Conservation (phyloP, 1,140 invertebrate genomes). For the Drosophila neocordata region DNA sequence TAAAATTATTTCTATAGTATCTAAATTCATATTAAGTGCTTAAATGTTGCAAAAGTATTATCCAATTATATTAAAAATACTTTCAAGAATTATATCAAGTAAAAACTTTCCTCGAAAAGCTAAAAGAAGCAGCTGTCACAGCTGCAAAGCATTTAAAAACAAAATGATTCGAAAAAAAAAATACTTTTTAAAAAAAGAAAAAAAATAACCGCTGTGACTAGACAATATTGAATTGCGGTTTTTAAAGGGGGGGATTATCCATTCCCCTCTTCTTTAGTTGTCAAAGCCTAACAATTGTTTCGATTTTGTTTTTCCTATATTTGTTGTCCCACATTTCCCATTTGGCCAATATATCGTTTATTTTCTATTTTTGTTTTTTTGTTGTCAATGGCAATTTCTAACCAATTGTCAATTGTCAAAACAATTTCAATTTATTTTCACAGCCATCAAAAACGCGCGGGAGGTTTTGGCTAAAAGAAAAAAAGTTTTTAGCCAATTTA, state of each 20-base stretch:
- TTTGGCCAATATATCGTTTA: neutral
- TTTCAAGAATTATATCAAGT: neutral
- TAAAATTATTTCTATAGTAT: too few relatives aligned
- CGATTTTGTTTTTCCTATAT: neutral
- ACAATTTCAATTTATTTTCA: constrained; percentile 70
- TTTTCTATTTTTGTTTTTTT: constrained; percentile 1
- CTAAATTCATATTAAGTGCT: too few relatives aligned
- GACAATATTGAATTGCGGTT: constrained; percentile 5
- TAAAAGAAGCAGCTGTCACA: neutral
- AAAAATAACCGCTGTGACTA: neutral
- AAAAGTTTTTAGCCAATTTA: constrained; percentile 60
- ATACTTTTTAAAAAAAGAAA: neutral
- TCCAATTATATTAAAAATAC: neutral
- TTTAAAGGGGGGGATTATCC: neutral
- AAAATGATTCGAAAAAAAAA: neutral
- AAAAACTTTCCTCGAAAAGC: neutral
- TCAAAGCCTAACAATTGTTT: neutral
- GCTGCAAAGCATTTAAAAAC: neutral
- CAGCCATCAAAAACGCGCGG: constrained; percentile 26
- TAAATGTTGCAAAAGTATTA: too few relatives aligned
- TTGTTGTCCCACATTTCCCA: neutral
- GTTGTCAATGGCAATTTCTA: constrained; percentile 33
- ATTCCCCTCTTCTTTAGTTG: neutral
- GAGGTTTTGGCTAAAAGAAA: neutral
- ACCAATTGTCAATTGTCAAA: constrained; percentile 72